Evolutionary conservation across 2,888 invertebrate genomes (phyloP), one percentile per base, ranked within the genome.

Genomic region (Harmothoe impar): DNA sequence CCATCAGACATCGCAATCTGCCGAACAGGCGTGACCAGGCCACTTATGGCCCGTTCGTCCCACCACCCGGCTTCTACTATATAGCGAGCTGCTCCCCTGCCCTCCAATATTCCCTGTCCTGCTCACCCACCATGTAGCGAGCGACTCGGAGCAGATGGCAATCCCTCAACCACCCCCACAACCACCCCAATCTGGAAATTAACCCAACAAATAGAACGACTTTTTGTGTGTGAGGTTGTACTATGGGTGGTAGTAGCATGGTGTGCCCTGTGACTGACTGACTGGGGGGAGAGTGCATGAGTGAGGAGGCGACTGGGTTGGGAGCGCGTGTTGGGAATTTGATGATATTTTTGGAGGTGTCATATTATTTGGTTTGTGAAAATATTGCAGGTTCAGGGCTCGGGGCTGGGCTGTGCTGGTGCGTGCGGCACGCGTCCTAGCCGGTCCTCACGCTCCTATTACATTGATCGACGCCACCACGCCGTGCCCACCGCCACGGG

Each of bases 291-390:
- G 62, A 12, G 62, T 62, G 7, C 3, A 3, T 20, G 62, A n/a
- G 62, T 62, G 20, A 15, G n/a, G 3, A 5, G 62, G 15, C 3
- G 62, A 15, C 23, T 3, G 62, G 62, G 15, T 62, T 7, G n/a
- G 23, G 62, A n/a, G 62, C 23, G 23, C 62, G 62, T n/a, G 20
- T n/a, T 62, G 62, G 62, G 62, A n/a, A 62, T 62, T 20, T 20
- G 62, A n/a, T n/a, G 62, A 62, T 62, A 62, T 72, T 72, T 72
- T 72, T 31, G 72, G 25, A 72, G 31, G 72, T 72, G 72, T 72
- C 72, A 72, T n/a, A 72, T 72, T 72, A 72, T 72, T 72, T 72
- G 72, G 72, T 29, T 72, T 72, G 72, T 72, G 31, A 72, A 43
- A 72, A 72, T 72, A 25, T 72, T 72, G 29, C 72, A 3, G 25